These are phyloP conservation scores for Drosophila kambysellisi DNA, from an alignment of 2,888 invertebrate species.

Conservation along the genomic window DNA sequence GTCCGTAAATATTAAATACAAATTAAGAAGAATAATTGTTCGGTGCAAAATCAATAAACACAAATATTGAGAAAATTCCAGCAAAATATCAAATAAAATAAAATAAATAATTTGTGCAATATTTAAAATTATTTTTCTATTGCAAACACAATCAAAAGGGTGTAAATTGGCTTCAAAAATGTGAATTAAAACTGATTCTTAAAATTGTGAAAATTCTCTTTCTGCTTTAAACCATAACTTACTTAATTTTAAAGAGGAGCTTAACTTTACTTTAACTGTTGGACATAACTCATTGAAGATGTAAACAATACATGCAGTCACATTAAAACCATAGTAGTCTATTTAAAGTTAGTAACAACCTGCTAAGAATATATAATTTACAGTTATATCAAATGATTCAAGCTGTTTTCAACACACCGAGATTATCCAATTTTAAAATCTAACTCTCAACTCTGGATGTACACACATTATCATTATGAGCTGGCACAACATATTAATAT, in stretches of 20 bases:
- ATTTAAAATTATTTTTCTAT: background rate
- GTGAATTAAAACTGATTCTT: too few relatives aligned
- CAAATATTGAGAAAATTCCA: background rate
- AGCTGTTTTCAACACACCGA: background rate
- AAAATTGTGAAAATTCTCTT: too few relatives aligned
- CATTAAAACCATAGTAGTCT: background rate
- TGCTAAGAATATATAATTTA: background rate
- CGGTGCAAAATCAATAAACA: background rate
- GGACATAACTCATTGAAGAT: background rate
- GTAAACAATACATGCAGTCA: background rate
- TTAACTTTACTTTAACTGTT: too few relatives aligned
- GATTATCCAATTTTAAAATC: background rate
- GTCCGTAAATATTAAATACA: background rate
- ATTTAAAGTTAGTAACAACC: background rate
- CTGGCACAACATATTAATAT: slow-evolving; percentile 7
- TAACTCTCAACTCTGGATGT: background rate
- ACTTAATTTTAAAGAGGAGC: too few relatives aligned
- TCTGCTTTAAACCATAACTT: too few relatives aligned
- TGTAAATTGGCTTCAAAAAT: background rate
- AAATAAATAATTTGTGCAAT: background rate
- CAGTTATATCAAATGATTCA: background rate
- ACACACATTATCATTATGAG: background rate
- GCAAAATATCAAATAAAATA: background rate
- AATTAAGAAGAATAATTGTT: background rate
- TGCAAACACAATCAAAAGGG: background rate